Percentiles rank a stretch among this genome's conserved stretches.
Evolutionary conservation across 2,888 invertebrate genomes (phyloP).

Genomic region (Leptinotarsa rubiginosa): DNA sequence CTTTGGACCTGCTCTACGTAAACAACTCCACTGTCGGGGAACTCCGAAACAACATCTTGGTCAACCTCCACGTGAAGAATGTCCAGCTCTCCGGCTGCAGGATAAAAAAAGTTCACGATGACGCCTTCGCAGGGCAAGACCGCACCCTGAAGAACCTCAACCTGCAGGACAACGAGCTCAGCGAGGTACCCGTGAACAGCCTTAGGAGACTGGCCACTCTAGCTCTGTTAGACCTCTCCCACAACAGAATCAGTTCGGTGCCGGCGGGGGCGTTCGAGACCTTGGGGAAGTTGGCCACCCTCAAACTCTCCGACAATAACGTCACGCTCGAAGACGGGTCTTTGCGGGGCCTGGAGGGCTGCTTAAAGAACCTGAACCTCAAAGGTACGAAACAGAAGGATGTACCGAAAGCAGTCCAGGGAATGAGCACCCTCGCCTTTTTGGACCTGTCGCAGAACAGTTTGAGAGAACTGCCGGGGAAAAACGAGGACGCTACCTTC

Average conservation of each 20-base stretch:
- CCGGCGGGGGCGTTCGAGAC: slow-evolving; percentile 82
- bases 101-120: slow-evolving; percentile 76
- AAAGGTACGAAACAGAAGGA: slow-evolving; percentile 86
- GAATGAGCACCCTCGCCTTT: slow-evolving; percentile 84
- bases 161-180: slow-evolving; percentile 84
- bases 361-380: slow-evolving; percentile 88
- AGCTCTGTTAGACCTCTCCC: slow-evolving; percentile 85
- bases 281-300: slow-evolving; percentile 78
- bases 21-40: slow-evolving; percentile 85
- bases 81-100: slow-evolving; percentile 87
- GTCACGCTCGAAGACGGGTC: slow-evolving; percentile 78
- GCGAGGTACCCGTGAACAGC: slow-evolving; percentile 81
- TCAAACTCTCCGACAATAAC: slow-evolving; percentile 90
- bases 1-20: slow-evolving; percentile 86
- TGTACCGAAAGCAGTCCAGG: slow-evolving; percentile 83
- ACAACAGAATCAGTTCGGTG: slow-evolving; percentile 80
- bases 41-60: slow-evolving; percentile 77
- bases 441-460: slow-evolving; percentile 91
- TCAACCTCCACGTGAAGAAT: slow-evolving; percentile 80
- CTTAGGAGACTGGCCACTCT: slow-evolving; percentile 77
- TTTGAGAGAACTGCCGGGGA: slow-evolving; percentile 82
- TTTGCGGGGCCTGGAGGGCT: slow-evolving; percentile 82
- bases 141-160: slow-evolving; percentile 84
- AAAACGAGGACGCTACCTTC: slow-evolving; percentile 74
- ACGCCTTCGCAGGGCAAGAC: slow-evolving; percentile 88